Evolutionary conservation across 2,888 invertebrate genomes (phyloP).

Genomic region (Agrochola litura): DNA sequence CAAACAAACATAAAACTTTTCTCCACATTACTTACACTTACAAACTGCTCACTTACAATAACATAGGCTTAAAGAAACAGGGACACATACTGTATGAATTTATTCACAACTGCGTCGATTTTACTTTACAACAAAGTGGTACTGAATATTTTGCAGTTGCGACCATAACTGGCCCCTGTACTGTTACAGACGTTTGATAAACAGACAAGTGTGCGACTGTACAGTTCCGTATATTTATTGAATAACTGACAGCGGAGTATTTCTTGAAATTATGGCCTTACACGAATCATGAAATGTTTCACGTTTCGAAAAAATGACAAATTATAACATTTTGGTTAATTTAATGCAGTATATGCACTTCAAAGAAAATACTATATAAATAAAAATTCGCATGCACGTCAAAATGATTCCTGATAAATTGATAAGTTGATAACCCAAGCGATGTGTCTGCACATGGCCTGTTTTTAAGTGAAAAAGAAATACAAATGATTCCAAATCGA

Average conservation of each 20-base stretch:
- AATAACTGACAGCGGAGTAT: conserved; percentile 4
- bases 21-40: conserved; percentile 1
- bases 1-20: conserved; percentile 19
- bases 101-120: conserved; percentile 61
- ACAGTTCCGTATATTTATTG: conserved; percentile 46
- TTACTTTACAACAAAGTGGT: conserved; percentile 68
- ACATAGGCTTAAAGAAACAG: conserved; percentile 50
- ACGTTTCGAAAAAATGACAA: no score
- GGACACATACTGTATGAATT: conserved; percentile 55
- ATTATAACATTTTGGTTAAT: neutral
- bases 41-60: conserved; percentile 35
- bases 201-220: conserved; percentile 39
- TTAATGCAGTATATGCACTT: neutral
- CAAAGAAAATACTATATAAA: no score
- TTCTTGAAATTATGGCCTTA: neutral
- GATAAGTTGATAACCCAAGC: neutral
- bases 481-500: neutral
- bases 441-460: neutral
- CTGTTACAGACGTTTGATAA: conserved; percentile 62
- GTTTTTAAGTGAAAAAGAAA: neutral
- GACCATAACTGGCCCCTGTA: conserved; percentile 62
- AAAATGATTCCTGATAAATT: neutral
- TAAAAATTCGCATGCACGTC: neutral
- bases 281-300: neutral
- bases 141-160: conserved; percentile 63